Percentiles rank a stretch among this genome's conserved stretches.
Evolutionary conservation across 2,888 invertebrate species (phyloP).

Genomic region (Pyrrhosoma nymphula): DNA sequence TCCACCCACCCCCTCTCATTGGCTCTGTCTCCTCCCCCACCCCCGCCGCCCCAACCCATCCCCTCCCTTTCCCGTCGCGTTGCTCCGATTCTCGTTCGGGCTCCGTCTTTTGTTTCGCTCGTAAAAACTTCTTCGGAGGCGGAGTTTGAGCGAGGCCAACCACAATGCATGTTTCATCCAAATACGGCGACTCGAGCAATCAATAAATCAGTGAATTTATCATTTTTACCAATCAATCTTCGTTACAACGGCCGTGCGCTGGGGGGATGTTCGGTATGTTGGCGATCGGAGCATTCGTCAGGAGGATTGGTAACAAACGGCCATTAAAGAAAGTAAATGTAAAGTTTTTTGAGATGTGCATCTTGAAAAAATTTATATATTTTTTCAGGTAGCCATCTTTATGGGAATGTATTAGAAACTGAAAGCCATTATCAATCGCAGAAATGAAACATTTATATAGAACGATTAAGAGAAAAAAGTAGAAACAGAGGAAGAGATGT

Average conservation of each 20-base stretch:
- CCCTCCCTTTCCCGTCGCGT: conserved; percentile 71
- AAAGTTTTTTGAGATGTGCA: conserved; percentile 19
- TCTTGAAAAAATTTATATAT: neutral
- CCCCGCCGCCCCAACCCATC: conserved; percentile 66
- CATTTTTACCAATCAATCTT: conserved; percentile 66
- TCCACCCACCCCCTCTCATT: neutral
- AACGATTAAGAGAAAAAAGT: neutral
- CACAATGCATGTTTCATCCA: conserved; percentile 59
- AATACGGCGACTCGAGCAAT: conserved; percentile 48
- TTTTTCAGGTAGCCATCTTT: conserved; percentile 9
- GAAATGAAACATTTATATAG: neutral
- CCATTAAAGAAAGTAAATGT: conserved; percentile 36
- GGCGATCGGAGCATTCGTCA: conserved; percentile 43
- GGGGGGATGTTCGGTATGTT: neutral
- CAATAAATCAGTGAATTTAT: conserved; percentile 66
- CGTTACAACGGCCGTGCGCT: neutral
- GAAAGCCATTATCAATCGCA: neutral
- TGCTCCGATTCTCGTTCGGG: conserved; percentile 26
- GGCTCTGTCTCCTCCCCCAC: conserved; percentile 68
- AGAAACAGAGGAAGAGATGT: neutral
- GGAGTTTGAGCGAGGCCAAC: conserved; percentile 56
- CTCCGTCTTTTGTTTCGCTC: conserved; percentile 40
- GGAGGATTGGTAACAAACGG: neutral
- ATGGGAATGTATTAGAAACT: conserved; percentile 44
- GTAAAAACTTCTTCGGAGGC: conserved; percentile 36